Conservation (phyloP, 2,113 vertebrate species). For the Antechinus stuartii region DNA sequence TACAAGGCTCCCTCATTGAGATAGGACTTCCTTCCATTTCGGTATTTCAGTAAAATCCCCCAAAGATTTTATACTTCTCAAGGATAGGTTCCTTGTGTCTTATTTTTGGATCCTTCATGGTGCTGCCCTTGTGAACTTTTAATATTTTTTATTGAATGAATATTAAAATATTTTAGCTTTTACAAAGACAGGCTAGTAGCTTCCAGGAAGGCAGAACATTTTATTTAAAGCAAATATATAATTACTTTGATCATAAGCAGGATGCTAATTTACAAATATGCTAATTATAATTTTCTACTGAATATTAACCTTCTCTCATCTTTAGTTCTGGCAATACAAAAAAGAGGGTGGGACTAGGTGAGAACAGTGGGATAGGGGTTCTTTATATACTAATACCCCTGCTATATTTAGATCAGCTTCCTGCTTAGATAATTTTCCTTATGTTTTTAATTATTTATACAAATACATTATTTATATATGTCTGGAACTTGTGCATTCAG, state of each 20-base stretch:
- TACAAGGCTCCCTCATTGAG: not conserved
- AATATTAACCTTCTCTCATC: not conserved
- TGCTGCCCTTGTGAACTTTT: not conserved
- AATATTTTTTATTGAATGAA: not conserved
- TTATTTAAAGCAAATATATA: not conserved
- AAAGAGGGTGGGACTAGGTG: slow-evolving; percentile 13
- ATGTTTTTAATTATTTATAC: slow-evolving; percentile 79
- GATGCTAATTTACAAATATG: not conserved
- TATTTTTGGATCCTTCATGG: not conserved
- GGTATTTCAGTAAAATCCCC: not conserved
- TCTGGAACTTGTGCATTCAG: slow-evolving; percentile 80
- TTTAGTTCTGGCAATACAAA: not conserved
- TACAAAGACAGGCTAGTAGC: not conserved
- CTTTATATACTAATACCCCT: slow-evolving; percentile 54
- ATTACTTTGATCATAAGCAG: not conserved
- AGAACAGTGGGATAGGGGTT: slow-evolving; percentile 32
- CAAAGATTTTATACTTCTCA: not conserved
- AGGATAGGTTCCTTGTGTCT: not conserved
- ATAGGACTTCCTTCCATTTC: slow-evolving; percentile 32
- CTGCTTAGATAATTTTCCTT: slow-evolving; percentile 78
- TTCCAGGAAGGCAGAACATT: not conserved
- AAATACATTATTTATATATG: slow-evolving; percentile 79
- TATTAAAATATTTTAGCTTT: not conserved
- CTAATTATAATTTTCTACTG: not conserved
- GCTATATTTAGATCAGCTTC: slow-evolving; percentile 72